Base-by-base conservation (phyloP, 2,888 invertebrate genomes). In the Halocaridina rubra region DNA sequence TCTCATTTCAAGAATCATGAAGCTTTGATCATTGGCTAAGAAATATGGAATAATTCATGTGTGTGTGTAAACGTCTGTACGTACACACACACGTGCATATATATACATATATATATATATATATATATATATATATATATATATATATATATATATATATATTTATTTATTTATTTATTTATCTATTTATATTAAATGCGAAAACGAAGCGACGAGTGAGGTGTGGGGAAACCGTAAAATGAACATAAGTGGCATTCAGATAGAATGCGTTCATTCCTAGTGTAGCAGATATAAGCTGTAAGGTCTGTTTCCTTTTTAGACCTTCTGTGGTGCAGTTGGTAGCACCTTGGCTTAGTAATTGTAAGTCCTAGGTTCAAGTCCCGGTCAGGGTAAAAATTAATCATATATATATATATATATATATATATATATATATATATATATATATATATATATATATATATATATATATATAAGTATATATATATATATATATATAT, bases 351-450 rank as follows among this genome's bases (percentile, higher is more conserved):
- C n/a, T n/a, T n/a, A n/a, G n/a, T n/a, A n/a, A n/a, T n/a, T n/a
- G n/a, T n/a, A n/a, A n/a, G 39, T 39, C 13, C 13, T 13, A 7
- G 13, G 8, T 8, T 39, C 13, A 7, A 39, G 7, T 39, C 13
- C 39, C 39, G 13, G 39, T 39, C 8, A 13, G 39, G 39, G 39
- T 7, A 61, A 19, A 61, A 13, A n/a, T 13, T 13, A 19, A 13
- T 61, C 7, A 61, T 7, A n/a, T 61, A 13, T 19, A 7, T 61
- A 61, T n/a, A 7, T 64, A 64, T 64, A 64, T 64, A 64, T 64
- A 64, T 64, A 64, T 64, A 64, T 64, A 64, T 64, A 76, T 76
- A 57, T 46, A 76, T 57, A 76, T 57, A 76, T 57, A 76, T 76
- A 76, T 76, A 76, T 76, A 76, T 64, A 64, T 7, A 32, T 72